Evolutionary conservation across 1,140 invertebrate species (phyloP).

Genomic region (Aphaenogaster ashmeadi): DNA sequence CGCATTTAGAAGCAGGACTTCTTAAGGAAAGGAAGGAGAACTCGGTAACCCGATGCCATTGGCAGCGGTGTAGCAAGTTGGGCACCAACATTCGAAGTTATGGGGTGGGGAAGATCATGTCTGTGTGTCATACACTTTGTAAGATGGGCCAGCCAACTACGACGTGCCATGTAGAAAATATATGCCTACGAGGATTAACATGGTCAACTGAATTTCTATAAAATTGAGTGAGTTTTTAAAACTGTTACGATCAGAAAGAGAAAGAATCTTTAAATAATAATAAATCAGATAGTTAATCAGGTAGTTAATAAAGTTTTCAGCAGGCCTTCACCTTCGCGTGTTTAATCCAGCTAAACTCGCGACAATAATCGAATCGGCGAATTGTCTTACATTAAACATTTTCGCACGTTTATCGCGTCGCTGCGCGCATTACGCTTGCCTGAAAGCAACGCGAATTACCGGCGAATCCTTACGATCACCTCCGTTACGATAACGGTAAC

Average conservation of each 20-base stretch:
- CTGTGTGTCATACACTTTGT: constrained; percentile 19
- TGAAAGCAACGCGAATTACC: constrained; percentile 56
- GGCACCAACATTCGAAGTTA: constrained; percentile 67
- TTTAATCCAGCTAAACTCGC: neutral
- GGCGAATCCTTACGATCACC: constrained; percentile 60
- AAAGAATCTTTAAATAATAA: neutral
- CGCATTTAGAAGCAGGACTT: constrained; percentile 70
- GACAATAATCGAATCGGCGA: neutral
- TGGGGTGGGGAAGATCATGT: constrained; percentile 47
- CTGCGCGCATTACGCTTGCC: constrained; percentile 24
- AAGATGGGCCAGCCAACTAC: neutral
- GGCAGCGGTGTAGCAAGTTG: constrained; percentile 56
- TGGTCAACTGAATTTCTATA: neutral
- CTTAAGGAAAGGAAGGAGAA: constrained; percentile 56
- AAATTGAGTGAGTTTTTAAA: neutral
- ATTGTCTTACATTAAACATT: neutral
- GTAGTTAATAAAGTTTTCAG: neutral
- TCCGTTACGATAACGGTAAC: constrained; percentile 60
- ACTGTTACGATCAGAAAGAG: neutral
- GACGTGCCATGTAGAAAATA: neutral
- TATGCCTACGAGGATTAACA: neutral
- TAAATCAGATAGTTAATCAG: neutral
- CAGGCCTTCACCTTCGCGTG: neutral
- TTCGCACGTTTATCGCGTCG: neutral
- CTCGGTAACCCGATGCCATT: constrained; percentile 80